phyloP scores from a whole-genome alignment of 2,888 invertebrate genomes.

The Priocnemis perturbator region DNA sequence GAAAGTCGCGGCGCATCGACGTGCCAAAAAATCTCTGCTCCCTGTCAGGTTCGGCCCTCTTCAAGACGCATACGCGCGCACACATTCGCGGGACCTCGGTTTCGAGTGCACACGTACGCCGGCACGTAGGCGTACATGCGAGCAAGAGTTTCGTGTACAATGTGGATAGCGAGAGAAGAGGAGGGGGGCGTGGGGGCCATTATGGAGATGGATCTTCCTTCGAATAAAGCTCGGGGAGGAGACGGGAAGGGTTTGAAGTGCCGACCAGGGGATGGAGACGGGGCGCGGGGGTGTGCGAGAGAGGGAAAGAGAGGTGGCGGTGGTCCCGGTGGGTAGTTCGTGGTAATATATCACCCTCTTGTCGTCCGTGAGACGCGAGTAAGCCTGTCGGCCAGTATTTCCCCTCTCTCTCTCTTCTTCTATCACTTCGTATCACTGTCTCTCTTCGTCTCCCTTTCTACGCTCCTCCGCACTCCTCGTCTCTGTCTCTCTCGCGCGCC shows the following conservation, averaged over 20 bases:
- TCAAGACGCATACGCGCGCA: not conserved
- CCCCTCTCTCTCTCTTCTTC: slow-evolving; percentile 39
- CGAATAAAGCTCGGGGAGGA: slow-evolving; percentile 65
- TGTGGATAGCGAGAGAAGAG: slow-evolving; percentile 63
- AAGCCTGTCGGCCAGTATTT: slow-evolving; percentile 69
- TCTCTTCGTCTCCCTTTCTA: slow-evolving; percentile 29
- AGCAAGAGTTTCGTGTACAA: slow-evolving; percentile 49
- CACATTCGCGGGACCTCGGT: not conserved
- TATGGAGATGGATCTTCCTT: slow-evolving; percentile 74
- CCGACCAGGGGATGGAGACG: slow-evolving; percentile 26
- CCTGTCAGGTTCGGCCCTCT: not conserved
- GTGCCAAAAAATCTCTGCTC: slow-evolving; percentile 8
- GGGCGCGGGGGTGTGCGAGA: slow-evolving; percentile 17
- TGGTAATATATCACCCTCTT: slow-evolving; percentile 73
- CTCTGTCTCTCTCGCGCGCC: slow-evolving; percentile 8
- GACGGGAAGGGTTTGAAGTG: slow-evolving; percentile 31
- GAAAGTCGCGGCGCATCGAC: not conserved
- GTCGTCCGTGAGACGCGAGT: slow-evolving; percentile 72
- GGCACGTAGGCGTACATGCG: slow-evolving; percentile 11
- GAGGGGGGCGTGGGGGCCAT: slow-evolving; percentile 66
- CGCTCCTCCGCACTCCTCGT: slow-evolving; percentile 37
- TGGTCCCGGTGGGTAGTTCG: slow-evolving; percentile 61
- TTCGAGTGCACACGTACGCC: not conserved
- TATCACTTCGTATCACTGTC: slow-evolving; percentile 18
- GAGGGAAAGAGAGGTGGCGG: slow-evolving; percentile 37